Conservation (phyloP, 2,888 invertebrate species). For the Acronicta aceris region DNA sequence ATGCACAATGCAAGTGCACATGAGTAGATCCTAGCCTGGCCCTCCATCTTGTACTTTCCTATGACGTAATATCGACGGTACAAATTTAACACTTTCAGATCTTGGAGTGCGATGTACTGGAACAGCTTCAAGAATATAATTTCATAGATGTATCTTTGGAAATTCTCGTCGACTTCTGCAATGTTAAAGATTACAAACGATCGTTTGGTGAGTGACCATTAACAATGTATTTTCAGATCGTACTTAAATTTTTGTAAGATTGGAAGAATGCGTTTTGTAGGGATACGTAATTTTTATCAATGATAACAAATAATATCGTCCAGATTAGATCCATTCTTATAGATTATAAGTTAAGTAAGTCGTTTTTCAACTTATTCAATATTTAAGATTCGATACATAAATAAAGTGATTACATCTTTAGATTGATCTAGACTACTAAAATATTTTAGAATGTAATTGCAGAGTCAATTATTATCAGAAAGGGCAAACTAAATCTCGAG, state of each 20-base stretch:
- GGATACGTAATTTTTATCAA: constrained; percentile 34
- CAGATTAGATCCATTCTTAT: constrained; percentile 26
- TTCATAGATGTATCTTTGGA: constrained; percentile 77
- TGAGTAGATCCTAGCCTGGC: no score
- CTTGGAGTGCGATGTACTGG: constrained; percentile 73
- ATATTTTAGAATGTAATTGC: constrained; percentile 10
- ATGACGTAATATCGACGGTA: neutral
- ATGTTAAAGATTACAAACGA: constrained; percentile 68
- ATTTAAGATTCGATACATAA: no score
- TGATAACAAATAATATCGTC: constrained; percentile 24
- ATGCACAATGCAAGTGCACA: no score
- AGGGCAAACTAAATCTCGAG: constrained; percentile 16
- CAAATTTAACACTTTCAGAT: constrained; percentile 68
- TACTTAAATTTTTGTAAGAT: constrained; percentile 17
- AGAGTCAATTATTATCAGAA: constrained; percentile 22
- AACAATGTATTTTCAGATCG: constrained; percentile 14
- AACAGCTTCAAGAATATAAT: constrained; percentile 70
- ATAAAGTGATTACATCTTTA: no score
- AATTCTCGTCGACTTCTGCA: constrained; percentile 78
- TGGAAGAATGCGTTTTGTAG: constrained; percentile 20
- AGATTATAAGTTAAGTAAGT: constrained; percentile 18
- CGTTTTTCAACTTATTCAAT: no score
- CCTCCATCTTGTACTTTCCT: no score
- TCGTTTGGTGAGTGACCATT: constrained; percentile 72
- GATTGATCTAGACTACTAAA: neutral